Percentiles rank a stretch among this genome's conserved stretches.
These are phyloP conservation scores for Notamacropus eugenii DNA, from an alignment of 2,797 vertebrate species.

Conservation along the genomic window DNA sequence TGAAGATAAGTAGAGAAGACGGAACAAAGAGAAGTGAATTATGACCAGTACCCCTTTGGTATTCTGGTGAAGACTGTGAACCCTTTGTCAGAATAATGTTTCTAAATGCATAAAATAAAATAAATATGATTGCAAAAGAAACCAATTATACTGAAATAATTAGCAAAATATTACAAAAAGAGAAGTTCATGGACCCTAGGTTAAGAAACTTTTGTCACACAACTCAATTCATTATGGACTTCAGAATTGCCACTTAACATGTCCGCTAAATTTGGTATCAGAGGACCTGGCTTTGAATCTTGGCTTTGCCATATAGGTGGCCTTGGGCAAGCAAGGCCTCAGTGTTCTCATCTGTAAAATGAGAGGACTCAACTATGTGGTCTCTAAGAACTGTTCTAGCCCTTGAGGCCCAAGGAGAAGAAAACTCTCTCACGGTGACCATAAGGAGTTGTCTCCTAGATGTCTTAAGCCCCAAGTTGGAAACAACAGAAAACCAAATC, in stretches of 20 bases:
- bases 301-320: neutral
- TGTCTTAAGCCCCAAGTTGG: slow-evolving; percentile 23
- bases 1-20: neutral
- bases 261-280: neutral
- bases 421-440: neutral
- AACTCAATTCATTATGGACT: neutral
- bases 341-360: neutral
- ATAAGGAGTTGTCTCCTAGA: neutral
- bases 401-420: neutral
- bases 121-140: neutral
- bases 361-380: neutral
- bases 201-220: neutral
- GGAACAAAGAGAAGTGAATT: neutral
- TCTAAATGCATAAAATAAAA: neutral
- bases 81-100: neutral
- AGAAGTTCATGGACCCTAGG: neutral
- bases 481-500: neutral
- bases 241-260: neutral
- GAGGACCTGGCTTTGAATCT: neutral
- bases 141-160: neutral
- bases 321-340: neutral
- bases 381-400: neutral
- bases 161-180: neutral
- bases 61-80: neutral
- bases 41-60: neutral